Percentiles rank a stretch among this genome's conserved stretches.
phyloP scores from a whole-genome alignment of 2,797 vertebrate species.

The Trachops cirrhosus region DNA sequence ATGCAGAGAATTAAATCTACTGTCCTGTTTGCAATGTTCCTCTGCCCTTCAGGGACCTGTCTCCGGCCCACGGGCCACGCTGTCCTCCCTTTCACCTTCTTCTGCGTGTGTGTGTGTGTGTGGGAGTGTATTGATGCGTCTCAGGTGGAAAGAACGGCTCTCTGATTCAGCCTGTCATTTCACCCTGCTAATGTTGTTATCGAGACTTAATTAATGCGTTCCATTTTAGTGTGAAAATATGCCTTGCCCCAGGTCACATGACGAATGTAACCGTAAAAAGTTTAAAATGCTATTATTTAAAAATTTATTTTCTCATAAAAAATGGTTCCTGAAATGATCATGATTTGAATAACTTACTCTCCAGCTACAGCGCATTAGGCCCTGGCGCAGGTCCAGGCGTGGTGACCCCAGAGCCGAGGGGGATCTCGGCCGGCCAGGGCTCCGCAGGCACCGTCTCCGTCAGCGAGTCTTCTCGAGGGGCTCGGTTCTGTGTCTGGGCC shows the following conservation, averaged over 20 bases:
- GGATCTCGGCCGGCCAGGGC: conserved; percentile 22
- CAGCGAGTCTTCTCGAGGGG: neutral
- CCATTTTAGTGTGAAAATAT: conserved; percentile 74
- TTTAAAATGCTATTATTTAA: conserved; percentile 77
- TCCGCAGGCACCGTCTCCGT: neutral
- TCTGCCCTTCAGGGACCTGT: neutral
- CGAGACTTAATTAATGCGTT: conserved; percentile 66
- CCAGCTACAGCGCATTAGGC: conserved; percentile 59
- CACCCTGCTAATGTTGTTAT: neutral
- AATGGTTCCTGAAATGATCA: conserved; percentile 71
- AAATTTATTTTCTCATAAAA: conserved; percentile 81
- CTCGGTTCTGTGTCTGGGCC: neutral
- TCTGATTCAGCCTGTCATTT: neutral
- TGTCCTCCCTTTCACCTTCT: neutral
- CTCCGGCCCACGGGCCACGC: neutral
- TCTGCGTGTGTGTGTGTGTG: neutral
- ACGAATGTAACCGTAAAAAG: conserved; percentile 73
- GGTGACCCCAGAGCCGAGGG: neutral
- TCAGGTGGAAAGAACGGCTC: neutral
- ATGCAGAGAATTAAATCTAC: too few relatives aligned
- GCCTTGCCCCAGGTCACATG: conserved; percentile 72
- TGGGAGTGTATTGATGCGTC: neutral
- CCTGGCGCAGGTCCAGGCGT: conserved; percentile 55
- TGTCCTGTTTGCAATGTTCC: neutral
- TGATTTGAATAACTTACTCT: conserved; percentile 72